A percentile compares a stretch with the other conserved stretches of the same genome.
Conservation (phyloP, 2,113 vertebrate genomes). For the Myiozetetes cayanensis region DNA sequence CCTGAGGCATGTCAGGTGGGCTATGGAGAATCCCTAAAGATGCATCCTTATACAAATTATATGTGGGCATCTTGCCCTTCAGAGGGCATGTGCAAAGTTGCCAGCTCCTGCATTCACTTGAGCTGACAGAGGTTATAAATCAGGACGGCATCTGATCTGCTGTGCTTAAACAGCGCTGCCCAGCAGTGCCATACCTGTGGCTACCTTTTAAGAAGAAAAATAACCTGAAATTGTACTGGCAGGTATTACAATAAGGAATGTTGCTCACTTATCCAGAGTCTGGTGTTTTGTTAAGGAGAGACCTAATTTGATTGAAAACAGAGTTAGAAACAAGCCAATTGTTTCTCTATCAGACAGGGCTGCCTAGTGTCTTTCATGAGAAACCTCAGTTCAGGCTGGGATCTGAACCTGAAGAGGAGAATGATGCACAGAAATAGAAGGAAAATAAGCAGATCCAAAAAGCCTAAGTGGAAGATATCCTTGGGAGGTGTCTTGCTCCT, state of each 20-base stretch:
- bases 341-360: constrained; percentile 4
- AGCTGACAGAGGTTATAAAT: not conserved
- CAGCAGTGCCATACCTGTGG: not conserved
- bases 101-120: not conserved
- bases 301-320: not conserved
- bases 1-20: not conserved
- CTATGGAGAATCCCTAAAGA: not conserved
- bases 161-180: not conserved
- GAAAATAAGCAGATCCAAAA: not conserved
- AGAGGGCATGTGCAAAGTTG: not conserved
- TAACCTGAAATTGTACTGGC: not conserved
- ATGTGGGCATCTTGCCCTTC: not conserved
- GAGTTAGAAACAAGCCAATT: not conserved
- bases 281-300: not conserved
- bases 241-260: not conserved
- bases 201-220: not conserved
- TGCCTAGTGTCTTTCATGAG: constrained; percentile 33
- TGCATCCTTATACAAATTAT: fast-evolving
- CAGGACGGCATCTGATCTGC: not conserved
- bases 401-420: not conserved
- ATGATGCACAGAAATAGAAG: not conserved
- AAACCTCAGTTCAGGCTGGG: not conserved
- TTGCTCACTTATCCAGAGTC: not conserved
- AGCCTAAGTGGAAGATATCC: not conserved
- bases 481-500: not conserved